Evolutionary conservation across 2,113 vertebrate genomes (phyloP), one percentile per base, ranked within the genome.

Genomic region (Cichladusa arquata): DNA sequence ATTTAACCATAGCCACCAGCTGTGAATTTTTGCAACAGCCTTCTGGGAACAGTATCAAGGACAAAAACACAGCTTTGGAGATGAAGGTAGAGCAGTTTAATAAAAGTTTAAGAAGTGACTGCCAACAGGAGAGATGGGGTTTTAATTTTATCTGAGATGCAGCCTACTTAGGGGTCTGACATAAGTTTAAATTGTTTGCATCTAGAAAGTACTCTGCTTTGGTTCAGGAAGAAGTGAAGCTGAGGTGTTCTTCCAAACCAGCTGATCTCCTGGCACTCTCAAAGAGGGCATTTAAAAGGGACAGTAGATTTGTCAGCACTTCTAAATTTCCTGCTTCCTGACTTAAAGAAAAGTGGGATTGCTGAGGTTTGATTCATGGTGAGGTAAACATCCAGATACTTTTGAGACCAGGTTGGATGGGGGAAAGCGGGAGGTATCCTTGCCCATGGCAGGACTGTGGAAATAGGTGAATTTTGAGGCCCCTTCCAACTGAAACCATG

Each of bases 61-160:
- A 78, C 56, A 71, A 91, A 94, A 84, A 89, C n/a, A 50, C 34
- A 86, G 61, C 81, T 78, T 93, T 69, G 65, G 33, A 92, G 64
- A 70, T 51, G 44, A 82, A 93, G 79, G 79, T 54, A 85, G 61
- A 90, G 14, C 26, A 67, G 26, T 85, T 69, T 72, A 86, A 74
- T 76, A 19, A 64, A 82, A 94, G 34, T 78, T 94, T 89, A 91
- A 76, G 80, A 86, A 81, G 69, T 74, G 26, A 29, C 14, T 86
- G 77, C 86, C 80, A 81, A 42, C 29, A 70, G 56, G 54, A 88
- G 65, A 74, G 47, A 14, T 33, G 51, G 24, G 18, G 1, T 54
- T 70, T 92, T 17, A 9, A 67, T 56, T 79, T 88, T 54, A 69
- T 70, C 71, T 20, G 14, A 80, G 62, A 65, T 53, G 50, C 33